Base-by-base conservation (phyloP, 1,140 invertebrate genomes). In the Batillaria attramentaria region DNA sequence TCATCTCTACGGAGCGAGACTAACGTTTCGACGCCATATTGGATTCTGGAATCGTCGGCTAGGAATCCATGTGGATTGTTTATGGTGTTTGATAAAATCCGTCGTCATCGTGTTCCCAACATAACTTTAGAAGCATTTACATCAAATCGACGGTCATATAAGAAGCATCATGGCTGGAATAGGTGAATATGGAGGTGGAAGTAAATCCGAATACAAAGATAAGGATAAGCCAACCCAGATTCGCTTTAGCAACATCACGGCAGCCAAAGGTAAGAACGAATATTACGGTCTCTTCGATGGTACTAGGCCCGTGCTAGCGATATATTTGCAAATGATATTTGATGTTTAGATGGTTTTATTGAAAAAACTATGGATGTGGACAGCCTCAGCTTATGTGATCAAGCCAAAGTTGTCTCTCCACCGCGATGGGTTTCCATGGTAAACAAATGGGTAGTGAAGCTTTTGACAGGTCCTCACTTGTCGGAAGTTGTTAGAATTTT, bases 161-260 rank as follows among this genome's bases (percentile, higher is more conserved):
- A 46, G 57, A 65, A 31, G 43, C 41, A n/a, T n/a, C n/a, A n/a
- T n/a, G n/a, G n/a, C n/a, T n/a, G n/a, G 46, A 79, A 79, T 69
- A 43, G 60, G 60, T 37, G 41, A 57, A 35, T 65, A 66, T 62
- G 75, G 18, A 18, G 66, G 24, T 24, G 70, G 50, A 24, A 87
- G 84, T 70, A 84, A 79, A 80, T 87, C 88, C 10, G 86, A 89
- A 78, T 91, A 90, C 72, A 84, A 93, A 81, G 93, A 93, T 83
- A 98, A 97, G 93, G 96, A 95, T 85, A 99, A 99, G 92, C 97
- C 97, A 20, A 93, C 94, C 24, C 97, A 98, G 92, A 98, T 99
- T 88, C 94, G 98, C 68, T 93, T 93, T 78, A 98, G 97, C 86
- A 99, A 99, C 90, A 99, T 99, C 81, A 95, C 95, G 91, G 98